Evolutionary conservation across 2,797 vertebrate genomes (phyloP).

Genomic region (Bradypus variegatus): DNA sequence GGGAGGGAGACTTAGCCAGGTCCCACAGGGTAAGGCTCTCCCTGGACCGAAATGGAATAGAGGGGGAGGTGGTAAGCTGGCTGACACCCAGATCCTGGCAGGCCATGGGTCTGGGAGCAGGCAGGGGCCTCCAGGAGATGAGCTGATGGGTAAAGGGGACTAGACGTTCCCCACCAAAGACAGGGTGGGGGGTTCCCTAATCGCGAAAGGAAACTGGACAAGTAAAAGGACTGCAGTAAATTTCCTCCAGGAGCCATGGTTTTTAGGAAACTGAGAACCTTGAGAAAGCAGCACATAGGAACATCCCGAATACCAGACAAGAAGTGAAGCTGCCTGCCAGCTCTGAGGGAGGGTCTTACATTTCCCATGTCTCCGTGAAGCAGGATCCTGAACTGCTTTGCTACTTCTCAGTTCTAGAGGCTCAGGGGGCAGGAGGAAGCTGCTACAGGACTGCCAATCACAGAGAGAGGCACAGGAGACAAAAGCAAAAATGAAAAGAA

Average conservation of each 20-base stretch:
- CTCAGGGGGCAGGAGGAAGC: neutral
- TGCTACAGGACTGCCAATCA: neutral
- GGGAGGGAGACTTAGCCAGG: no score
- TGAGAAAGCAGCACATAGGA: neutral
- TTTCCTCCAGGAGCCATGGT: neutral
- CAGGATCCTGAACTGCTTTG: no score
- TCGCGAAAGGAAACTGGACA: neutral
- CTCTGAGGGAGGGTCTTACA: neutral
- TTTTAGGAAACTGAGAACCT: neutral
- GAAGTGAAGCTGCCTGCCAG: neutral
- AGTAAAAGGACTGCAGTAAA: no score
- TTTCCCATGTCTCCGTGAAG: neutral
- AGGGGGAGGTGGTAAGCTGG: neutral
- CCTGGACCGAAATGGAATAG: no score
- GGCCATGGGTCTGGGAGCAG: neutral
- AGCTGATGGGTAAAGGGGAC: no score
- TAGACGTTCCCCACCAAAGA: neutral
- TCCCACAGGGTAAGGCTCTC: no score
- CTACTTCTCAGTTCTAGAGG: neutral
- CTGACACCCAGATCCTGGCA: neutral
- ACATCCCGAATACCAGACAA: neutral
- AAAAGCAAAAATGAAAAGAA: no score
- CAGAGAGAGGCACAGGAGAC: neutral
- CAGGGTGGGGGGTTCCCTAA: neutral
- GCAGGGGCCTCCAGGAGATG: neutral